phyloP scores from a whole-genome alignment of 2,888 invertebrate genomes.

The Schizaphis graminum region DNA sequence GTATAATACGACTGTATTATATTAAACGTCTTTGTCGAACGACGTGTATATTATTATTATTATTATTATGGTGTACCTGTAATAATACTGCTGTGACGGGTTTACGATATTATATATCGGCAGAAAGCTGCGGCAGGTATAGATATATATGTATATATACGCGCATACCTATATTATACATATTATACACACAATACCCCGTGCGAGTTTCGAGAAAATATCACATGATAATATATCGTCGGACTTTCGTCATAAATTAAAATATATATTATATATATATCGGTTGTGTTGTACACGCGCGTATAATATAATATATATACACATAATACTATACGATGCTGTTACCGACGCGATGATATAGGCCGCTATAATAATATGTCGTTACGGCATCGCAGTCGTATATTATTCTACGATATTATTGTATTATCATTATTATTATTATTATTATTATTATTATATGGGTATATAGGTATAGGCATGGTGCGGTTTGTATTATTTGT shows the following conservation, averaged over 20 bases:
- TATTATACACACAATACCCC: neutral
- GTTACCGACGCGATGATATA: neutral
- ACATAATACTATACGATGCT: neutral
- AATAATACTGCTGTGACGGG: neutral
- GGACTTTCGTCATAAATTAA: conserved; percentile 24
- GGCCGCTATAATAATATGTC: neutral
- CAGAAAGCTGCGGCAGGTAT: neutral
- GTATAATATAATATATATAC: neutral
- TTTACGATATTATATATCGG: conserved; percentile 28
- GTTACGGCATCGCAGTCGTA: neutral
- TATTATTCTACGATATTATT: conserved; percentile 6
- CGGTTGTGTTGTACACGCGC: neutral
- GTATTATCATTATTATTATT: neutral
- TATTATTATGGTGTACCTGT: neutral
- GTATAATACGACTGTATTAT: neutral
- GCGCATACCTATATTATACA: neutral
- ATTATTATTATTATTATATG: neutral
- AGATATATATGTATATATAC: neutral
- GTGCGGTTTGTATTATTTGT: neutral
- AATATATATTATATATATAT: neutral
- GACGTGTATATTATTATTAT: neutral
- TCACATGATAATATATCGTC: neutral
- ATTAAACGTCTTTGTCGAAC: conserved; percentile 14
- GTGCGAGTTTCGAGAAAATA: neutral
- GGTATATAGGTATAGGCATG: neutral